A percentile compares a stretch with the other conserved stretches of the same genome.
phyloP scores from a whole-genome alignment of 2,113 vertebrate genomes.

The Saguinus midas region DNA sequence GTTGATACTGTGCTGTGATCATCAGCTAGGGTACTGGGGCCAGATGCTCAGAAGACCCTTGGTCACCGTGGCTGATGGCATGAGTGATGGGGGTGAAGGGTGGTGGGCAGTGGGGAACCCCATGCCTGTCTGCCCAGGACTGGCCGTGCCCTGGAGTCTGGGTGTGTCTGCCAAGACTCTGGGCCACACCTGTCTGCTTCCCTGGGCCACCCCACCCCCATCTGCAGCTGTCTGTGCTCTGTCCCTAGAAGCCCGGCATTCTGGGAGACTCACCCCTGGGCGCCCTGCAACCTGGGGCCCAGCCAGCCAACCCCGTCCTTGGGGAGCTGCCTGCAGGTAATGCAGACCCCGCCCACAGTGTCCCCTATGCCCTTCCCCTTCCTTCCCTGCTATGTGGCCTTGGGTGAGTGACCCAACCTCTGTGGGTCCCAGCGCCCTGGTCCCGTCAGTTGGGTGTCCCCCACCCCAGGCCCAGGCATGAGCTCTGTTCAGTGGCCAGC shows the following conservation, averaged over 20 bases:
- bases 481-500: not conserved
- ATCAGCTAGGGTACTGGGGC: not conserved
- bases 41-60: not conserved
- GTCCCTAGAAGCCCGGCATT: conserved; percentile 88
- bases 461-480: not conserved
- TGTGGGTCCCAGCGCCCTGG: not conserved
- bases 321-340: conserved; percentile 81
- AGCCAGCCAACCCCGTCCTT: conserved; percentile 84
- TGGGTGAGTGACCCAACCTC: not conserved
- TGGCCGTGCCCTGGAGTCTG: not conserved
- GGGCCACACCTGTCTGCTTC: not conserved
- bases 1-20: not conserved
- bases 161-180: not conserved
- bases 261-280: conserved; percentile 89
- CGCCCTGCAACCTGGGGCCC: conserved; percentile 78
- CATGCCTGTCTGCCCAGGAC: not conserved
- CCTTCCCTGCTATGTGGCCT: not conserved
- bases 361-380: not conserved
- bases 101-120: not conserved
- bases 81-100: not conserved
- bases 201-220: not conserved
- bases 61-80: not conserved
- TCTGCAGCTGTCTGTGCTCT: not conserved
- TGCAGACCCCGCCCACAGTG: not conserved
- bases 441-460: not conserved